phyloP scores from a whole-genome alignment of 2,113 vertebrate genomes.

The Anolis sagrei region DNA sequence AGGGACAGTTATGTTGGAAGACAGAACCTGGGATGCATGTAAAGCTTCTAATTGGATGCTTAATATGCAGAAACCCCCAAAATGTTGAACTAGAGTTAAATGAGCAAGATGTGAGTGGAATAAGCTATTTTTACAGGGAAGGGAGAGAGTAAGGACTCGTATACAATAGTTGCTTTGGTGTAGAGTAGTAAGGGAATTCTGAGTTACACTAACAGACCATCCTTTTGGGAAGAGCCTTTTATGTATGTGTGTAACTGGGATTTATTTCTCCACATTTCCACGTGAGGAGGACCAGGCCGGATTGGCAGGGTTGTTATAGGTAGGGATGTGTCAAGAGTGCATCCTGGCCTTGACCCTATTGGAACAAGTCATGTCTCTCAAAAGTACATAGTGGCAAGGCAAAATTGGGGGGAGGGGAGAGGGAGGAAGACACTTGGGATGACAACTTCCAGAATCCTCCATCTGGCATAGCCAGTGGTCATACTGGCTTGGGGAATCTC shows the following conservation, averaged over 20 bases:
- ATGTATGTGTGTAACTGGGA: background rate
- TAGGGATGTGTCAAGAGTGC: background rate
- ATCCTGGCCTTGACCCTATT: background rate
- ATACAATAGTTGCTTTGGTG: background rate
- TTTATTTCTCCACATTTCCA: background rate
- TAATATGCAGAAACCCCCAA: slow-evolving; percentile 20
- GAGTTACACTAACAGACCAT: background rate
- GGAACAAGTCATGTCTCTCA: background rate
- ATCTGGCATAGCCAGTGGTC: background rate
- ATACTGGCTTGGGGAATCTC: background rate
- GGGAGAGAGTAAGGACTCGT: background rate
- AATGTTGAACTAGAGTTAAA: slow-evolving; percentile 16
- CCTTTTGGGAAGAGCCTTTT: background rate
- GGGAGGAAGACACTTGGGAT: background rate
- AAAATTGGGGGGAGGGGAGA: no score
- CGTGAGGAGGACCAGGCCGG: background rate
- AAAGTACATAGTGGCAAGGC: background rate
- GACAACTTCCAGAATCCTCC: background rate
- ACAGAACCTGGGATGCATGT: slow-evolving; percentile 46
- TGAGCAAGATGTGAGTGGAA: background rate
- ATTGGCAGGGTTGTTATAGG: background rate
- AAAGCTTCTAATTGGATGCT: slow-evolving; percentile 37
- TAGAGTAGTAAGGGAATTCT: background rate
- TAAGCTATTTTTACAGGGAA: slow-evolving; percentile 5
- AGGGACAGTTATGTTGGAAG: slow-evolving; percentile 47